A percentile compares a stretch with the other conserved stretches of the same genome.
phyloP scores from a whole-genome alignment of 2,113 vertebrate species.

The Elephantulus edwardii region DNA sequence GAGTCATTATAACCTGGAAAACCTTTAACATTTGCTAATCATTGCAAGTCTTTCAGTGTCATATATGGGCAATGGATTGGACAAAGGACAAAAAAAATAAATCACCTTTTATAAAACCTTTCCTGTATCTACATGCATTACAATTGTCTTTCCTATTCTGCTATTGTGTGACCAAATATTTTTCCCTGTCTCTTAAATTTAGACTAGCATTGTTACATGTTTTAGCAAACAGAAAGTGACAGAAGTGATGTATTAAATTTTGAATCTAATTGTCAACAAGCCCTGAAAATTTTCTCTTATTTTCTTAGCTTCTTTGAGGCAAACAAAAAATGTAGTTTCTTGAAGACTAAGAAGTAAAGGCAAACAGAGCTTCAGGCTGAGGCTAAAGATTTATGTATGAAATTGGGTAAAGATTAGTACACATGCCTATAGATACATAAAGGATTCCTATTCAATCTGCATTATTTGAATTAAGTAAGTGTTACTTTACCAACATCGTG shows the following conservation, averaged over 20 bases:
- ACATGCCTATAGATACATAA: background rate
- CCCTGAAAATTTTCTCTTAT: rapidly evolving
- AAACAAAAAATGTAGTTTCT: background rate
- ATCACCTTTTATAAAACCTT: background rate
- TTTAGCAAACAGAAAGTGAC: background rate
- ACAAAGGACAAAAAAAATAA: background rate
- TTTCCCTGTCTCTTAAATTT: background rate
- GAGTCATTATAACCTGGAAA: background rate
- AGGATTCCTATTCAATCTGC: background rate
- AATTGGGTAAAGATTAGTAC: background rate
- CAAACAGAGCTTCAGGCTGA: rapidly evolving
- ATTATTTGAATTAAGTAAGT: background rate
- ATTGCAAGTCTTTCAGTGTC: background rate
- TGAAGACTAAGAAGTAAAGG: background rate
- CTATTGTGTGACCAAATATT: background rate
- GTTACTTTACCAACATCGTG: background rate
- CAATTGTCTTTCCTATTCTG: rapidly evolving
- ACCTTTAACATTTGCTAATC: background rate
- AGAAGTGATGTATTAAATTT: background rate
- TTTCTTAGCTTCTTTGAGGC: rapidly evolving
- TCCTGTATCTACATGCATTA: background rate
- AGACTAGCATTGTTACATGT: background rate
- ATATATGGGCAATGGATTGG: background rate
- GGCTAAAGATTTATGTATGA: background rate
- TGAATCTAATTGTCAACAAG: background rate